Evolutionary conservation across 2,113 vertebrate genomes (phyloP), one percentile per base, ranked within the genome.

Genomic region (Amblyopsis rosae): DNA sequence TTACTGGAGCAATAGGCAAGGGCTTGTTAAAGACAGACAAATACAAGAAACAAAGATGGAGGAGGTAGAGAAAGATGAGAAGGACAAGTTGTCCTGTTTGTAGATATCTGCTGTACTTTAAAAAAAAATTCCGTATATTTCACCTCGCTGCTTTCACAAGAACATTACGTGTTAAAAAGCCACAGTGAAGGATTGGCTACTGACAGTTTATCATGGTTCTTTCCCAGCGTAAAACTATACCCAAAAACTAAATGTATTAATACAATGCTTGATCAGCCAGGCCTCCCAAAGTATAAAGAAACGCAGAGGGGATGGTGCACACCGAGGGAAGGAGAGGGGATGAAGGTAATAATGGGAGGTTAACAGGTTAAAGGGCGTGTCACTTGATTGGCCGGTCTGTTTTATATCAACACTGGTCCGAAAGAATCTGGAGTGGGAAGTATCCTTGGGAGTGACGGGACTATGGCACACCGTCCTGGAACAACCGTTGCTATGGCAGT

Each of bases 391-490:
- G 26, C 26, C 26, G 2, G 26, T 26, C 26, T 26, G 26, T 26
- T 26, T 26, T 26, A 26, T 26, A 3, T 26, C 26, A 26, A 2
- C 26, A 26, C 26, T 26, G 26, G 26, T 26, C 26, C 26, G 26
- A 26, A 41, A 41, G 7, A 41, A 5, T 41, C 35, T 41, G 35
- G 35, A 6, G 35, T 0, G 35, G 35, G 35, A 76, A 77, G 70
- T 73, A 71, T 54, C 69, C 76, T 71, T 81, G 77, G 53, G 47
- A 77, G 48, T 57, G 47, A 80, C 62, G 17, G 62, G 57, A 67
- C 54, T 73, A 70, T 70, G 71, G 75, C 60, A 77, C 69, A 76
- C 50, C 75, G 77, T 46, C 67, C 35, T 33, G 2, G n/a, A n/a
- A 26, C 26, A 26, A 26, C 26, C 26, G 26, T 26, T 26, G 26